These are phyloP conservation scores for Ammodytes marinus DNA, from an alignment of 2,113 vertebrate species.

Conservation along the genomic window DNA sequence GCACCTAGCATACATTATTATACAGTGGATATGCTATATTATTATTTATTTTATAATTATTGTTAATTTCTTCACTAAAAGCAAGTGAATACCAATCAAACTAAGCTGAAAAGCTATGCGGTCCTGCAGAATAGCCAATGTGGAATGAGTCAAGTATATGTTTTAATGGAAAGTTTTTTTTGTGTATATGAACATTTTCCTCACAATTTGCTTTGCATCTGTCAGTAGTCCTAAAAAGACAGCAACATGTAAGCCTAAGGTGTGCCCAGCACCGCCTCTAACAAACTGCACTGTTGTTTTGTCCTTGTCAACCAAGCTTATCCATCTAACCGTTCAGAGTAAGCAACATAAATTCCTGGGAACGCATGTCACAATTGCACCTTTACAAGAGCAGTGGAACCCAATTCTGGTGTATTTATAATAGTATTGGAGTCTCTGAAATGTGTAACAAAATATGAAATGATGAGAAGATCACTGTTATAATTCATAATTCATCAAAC, in stretches of 20 bases:
- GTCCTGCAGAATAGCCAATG: constrained; percentile 84
- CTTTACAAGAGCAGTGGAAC: constrained; percentile 81
- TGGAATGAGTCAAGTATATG: constrained; percentile 89
- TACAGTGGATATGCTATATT: not conserved
- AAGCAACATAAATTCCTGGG: constrained; percentile 84
- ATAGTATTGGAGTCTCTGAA: constrained; percentile 80
- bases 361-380: constrained; percentile 85
- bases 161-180: constrained; percentile 88
- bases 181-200: too few species aligned
- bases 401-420: constrained; percentile 70
- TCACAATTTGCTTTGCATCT: constrained; percentile 80
- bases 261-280: constrained; percentile 68
- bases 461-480: constrained; percentile 75
- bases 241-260: constrained; percentile 86
- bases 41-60: too few species aligned
- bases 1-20: not conserved
- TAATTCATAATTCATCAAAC: too few species aligned
- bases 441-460: constrained; percentile 83
- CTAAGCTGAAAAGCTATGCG: constrained; percentile 91
- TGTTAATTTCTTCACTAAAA: constrained; percentile 63
- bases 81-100: constrained; percentile 83
- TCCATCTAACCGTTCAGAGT: constrained; percentile 84
- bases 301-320: constrained; percentile 80
- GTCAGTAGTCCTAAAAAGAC: constrained; percentile 85
- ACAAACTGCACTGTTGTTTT: constrained; percentile 84